Base-by-base conservation (phyloP, 1,140 invertebrate species). In the Chlorops oryzae region DNA sequence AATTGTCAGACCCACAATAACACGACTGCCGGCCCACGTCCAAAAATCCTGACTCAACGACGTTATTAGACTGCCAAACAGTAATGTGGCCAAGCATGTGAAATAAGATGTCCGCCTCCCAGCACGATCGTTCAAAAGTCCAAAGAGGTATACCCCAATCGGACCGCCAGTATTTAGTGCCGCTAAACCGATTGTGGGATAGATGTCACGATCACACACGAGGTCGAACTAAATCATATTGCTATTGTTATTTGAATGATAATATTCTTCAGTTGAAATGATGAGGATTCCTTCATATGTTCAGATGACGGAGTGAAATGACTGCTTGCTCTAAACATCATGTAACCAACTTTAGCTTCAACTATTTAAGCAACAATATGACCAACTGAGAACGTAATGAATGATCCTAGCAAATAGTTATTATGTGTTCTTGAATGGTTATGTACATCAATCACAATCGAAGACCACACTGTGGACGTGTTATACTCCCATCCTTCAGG, bases 401-500 rank as follows among this genome's bases (percentile, higher is more conserved):
- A n/a, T n/a, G n/a, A n/a, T n/a, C n/a, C n/a, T n/a, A n/a, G n/a
- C n/a, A n/a, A n/a, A n/a, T n/a, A n/a, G n/a, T n/a, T n/a, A n/a
- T n/a, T n/a, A n/a, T n/a, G n/a, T n/a, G n/a, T n/a, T n/a, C n/a
- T n/a, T n/a, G n/a, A n/a, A n/a, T n/a, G n/a, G n/a, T n/a, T n/a
- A 70, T 81, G 74, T 80, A 90, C 88, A 74, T 90, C 87, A 40
- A 86, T 86, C 13, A 91, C 87, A 55, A 91, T 82, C 1, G 88
- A 90, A 9, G 87, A 89, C 52, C 61, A 67, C 6, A 87, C 76
- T 65, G 80, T 75, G 5, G 78, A 78, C 35, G 72, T 79, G 61
- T 92, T 80, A 62, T 88, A 91, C 63, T 88, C 87, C 81, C 88
- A 92, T 18, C 89, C 89, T 61, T 88, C 76, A n/a, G n/a, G n/a